Percentiles rank a stretch among this genome's conserved stretches.
These are phyloP conservation scores for Cydia strobilella DNA, from an alignment of 1,140 invertebrate genomes.

Conservation along the genomic window DNA sequence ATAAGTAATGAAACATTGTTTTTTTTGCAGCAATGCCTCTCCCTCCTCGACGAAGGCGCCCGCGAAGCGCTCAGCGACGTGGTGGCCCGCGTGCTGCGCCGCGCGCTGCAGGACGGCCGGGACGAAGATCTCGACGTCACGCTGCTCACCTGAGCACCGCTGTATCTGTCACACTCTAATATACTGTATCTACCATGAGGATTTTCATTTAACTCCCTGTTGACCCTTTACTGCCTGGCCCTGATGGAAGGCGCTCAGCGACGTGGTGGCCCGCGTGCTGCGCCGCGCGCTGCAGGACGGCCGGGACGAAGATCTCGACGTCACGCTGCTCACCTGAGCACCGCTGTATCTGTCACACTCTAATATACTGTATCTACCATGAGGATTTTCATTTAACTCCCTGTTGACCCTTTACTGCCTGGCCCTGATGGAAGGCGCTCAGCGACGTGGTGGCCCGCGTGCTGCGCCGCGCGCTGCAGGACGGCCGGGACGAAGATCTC, in stretches of 20 bases:
- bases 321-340: conserved; percentile 90
- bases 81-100: conserved; percentile 82
- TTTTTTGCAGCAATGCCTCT: conserved; percentile 85
- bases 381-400: conserved; percentile 25
- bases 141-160: conserved; percentile 85
- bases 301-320: conserved; percentile 94
- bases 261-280: conserved; percentile 87
- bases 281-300: conserved; percentile 84
- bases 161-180: conserved; percentile 28
- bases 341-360: conserved; percentile 16
- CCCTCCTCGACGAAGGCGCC: conserved; percentile 91
- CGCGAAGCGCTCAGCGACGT: conserved; percentile 94
- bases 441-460: conserved; percentile 89
- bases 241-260: conserved; percentile 91
- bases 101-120: conserved; percentile 87
- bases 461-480: conserved; percentile 81
- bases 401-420: background rate
- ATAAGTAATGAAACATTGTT: background rate
- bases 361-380: conserved; percentile 31
- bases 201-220: conserved; percentile 30
- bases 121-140: conserved; percentile 96
- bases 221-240: too few species aligned
- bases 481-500: conserved; percentile 93
- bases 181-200: conserved; percentile 19
- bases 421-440: too few species aligned